Base-by-base conservation (phyloP, 2,888 invertebrate species). In the Bruchidius siliquastri region DNA sequence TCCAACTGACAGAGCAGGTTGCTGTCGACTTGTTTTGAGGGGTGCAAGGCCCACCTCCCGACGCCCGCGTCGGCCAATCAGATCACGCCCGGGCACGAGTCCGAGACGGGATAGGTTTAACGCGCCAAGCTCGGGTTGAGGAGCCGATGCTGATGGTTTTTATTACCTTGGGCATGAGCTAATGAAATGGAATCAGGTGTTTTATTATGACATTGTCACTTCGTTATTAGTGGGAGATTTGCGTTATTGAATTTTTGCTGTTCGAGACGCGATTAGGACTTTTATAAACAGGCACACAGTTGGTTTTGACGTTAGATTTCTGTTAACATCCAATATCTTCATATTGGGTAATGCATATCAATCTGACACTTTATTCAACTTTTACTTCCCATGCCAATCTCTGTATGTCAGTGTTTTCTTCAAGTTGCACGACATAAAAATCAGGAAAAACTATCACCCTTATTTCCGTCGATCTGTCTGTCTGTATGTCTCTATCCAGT, bases 101-200 rank as follows among this genome's bases (percentile, higher is more conserved):
- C 49, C 49, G 49, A 13, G 13, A 13, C 49, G 49, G 49, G 49
- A 49, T 49, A 72, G 49, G 68, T 72, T 76, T 81, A 82, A 84
- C 84, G 84, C 84, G 83, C 83, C 84, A 82, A 81, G 83, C 73
- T 32, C 77, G 72, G 80, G 81, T 81, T 82, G 83, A 79, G 79
- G 78, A 81, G 82, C 76, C 75, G 79, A 77, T 75, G 74, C 74
- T 77, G 76, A 74, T 78, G 76, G 77, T 75, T 78, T 78, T 77
- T 81, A 78, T 80, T 81, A 75, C 75, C 79, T 80, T 80, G 78
- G 77, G 6, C 13, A 13, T 49, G 78, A 80, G 79, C 78, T 82
- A 83, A 83, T 83, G 81, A 82, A 83, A 82, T 80, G 80, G 81
- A 80, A 83, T 83, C 83, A 83, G 84, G 83, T 84, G 83, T 82